A percentile compares a stretch with the other conserved stretches of the same genome.
These are phyloP conservation scores for Musca domestica DNA, from an alignment of 1,140 invertebrate species.

Conservation along the genomic window DNA sequence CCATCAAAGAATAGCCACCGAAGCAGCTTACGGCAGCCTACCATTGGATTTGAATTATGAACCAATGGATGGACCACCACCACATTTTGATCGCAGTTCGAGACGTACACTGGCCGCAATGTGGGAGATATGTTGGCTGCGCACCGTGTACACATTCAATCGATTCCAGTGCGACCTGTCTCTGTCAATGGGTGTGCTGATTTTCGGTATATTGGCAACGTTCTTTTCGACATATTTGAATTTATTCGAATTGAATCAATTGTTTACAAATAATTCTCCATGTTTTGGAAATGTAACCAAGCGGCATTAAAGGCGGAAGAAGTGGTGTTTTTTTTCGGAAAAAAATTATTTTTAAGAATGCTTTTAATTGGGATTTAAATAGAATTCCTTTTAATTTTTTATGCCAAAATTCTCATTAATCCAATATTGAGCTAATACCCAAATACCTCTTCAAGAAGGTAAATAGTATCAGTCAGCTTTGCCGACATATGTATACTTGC, in stretches of 20 bases:
- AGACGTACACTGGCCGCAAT: neutral
- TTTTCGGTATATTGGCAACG: constrained; percentile 48
- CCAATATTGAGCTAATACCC: too few species aligned
- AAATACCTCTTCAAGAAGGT: too few species aligned
- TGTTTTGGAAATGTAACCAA: constrained; percentile 33
- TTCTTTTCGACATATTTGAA: constrained; percentile 49
- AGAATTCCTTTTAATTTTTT: too few species aligned
- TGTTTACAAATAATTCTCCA: constrained; percentile 47
- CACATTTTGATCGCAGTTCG: neutral
- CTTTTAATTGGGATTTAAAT: too few species aligned
- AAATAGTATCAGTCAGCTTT: too few species aligned
- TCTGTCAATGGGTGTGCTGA: constrained; percentile 43
- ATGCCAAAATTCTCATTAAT: too few species aligned
- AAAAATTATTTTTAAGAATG: too few species aligned
- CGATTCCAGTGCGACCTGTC: constrained; percentile 42
- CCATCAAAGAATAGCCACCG: constrained; percentile 44
- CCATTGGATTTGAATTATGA: constrained; percentile 47
- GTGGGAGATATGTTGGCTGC: constrained; percentile 34
- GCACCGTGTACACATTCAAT: constrained; percentile 31
- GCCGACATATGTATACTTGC: too few species aligned
- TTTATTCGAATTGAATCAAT: constrained; percentile 39
- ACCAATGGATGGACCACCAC: constrained; percentile 27
- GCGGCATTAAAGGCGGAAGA: neutral
- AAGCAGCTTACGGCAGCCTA: constrained; percentile 46
- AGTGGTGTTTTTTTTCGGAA: too few species aligned